phyloP scores from a whole-genome alignment of 2,113 vertebrate species.

The Pterophyllum scalare region DNA sequence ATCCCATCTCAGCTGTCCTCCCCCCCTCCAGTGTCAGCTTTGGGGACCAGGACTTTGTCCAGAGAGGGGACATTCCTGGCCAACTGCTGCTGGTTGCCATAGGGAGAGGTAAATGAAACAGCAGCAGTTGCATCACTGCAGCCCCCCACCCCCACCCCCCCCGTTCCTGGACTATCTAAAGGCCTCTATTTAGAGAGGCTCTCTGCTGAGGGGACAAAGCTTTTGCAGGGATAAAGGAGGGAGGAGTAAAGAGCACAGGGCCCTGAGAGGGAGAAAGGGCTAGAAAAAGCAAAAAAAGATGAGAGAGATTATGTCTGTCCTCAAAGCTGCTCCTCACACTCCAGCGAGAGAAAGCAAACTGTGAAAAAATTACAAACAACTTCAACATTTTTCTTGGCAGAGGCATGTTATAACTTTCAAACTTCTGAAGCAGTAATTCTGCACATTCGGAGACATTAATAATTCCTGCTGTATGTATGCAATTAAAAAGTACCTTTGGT shows the following conservation, averaged over 20 bases:
- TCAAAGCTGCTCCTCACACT: slow-evolving; percentile 61
- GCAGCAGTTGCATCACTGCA: slow-evolving; percentile 83
- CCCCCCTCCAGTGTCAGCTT: slow-evolving; percentile 68
- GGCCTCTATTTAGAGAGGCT: slow-evolving; percentile 84
- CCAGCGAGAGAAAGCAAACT: slow-evolving; percentile 55
- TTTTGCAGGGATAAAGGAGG: slow-evolving; percentile 77
- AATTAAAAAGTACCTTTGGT: slow-evolving; percentile 46
- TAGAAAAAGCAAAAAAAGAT: slow-evolving; percentile 32
- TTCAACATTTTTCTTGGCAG: slow-evolving; percentile 19
- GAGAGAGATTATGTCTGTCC: slow-evolving; percentile 72
- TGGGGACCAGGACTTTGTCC: slow-evolving; percentile 91
- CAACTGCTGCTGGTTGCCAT: slow-evolving; percentile 92
- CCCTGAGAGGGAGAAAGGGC: slow-evolving; percentile 63
- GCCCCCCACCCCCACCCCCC: slow-evolving; percentile 52
- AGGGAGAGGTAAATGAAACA: slow-evolving; percentile 92
- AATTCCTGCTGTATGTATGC: slow-evolving; percentile 31
- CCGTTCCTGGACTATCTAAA: slow-evolving; percentile 77
- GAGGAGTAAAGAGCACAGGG: slow-evolving; percentile 70
- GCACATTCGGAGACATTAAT: slow-evolving; percentile 40
- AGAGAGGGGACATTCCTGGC: slow-evolving; percentile 94
- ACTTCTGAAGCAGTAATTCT: slow-evolving; percentile 35
- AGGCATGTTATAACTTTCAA: slow-evolving; percentile 21
- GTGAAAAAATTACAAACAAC: slow-evolving; percentile 32
- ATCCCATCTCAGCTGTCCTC: slow-evolving; percentile 75
- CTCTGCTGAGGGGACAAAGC: slow-evolving; percentile 77